A percentile compares a stretch with the other conserved stretches of the same genome.
Evolutionary conservation across 2,113 vertebrate genomes (phyloP).

Genomic region (Limanda limanda): DNA sequence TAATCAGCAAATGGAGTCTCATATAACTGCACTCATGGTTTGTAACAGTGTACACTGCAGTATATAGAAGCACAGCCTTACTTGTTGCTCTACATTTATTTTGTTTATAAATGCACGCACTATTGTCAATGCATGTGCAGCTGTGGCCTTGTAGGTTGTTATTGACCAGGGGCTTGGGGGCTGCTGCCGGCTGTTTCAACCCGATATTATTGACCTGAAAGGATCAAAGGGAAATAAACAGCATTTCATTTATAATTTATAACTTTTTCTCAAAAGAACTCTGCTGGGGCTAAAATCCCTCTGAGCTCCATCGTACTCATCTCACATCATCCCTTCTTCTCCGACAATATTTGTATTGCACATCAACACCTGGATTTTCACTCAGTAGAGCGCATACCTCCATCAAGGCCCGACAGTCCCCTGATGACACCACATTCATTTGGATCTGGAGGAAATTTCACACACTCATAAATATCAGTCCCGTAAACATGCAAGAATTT

Average conservation of each 20-base stretch:
- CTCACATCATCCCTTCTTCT: constrained; percentile 7
- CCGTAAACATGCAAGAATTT: neutral
- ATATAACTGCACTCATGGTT: constrained; percentile 21
- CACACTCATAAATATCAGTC: neutral
- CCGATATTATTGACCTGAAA: constrained; percentile 11
- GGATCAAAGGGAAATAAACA: constrained; percentile 20
- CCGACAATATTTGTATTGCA: neutral
- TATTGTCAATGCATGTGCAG: neutral
- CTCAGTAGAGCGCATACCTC: neutral
- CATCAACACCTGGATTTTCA: neutral
- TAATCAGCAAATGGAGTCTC: constrained; percentile 6
- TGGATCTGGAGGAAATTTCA: neutral
- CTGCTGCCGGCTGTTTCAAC: neutral
- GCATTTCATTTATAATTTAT: constrained; percentile 9
- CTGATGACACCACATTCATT: neutral
- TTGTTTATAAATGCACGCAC: too few relatives aligned
- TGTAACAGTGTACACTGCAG: neutral
- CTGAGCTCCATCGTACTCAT: neutral
- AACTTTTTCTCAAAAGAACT: neutral
- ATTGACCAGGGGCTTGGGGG: constrained; percentile 7
- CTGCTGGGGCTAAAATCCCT: neutral
- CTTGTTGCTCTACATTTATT: neutral
- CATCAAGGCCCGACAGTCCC: too few relatives aligned
- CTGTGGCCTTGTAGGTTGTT: neutral
- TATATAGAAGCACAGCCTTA: neutral